Evolutionary conservation across 2,797 vertebrate genomes (phyloP).

Genomic region (Tenualosa ilisha): DNA sequence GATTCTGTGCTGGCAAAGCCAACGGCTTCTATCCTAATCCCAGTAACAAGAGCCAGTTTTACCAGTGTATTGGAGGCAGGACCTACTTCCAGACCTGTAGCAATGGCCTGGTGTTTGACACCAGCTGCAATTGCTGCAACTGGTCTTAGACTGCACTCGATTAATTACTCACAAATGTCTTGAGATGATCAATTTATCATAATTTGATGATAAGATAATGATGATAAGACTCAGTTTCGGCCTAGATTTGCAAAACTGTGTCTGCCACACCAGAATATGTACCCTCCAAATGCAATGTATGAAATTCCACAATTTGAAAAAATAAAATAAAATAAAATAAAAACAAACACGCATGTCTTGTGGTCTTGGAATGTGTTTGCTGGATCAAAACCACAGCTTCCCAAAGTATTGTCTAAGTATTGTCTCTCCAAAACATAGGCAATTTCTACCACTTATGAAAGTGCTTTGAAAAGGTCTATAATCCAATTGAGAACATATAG

Average conservation of each 20-base stretch:
- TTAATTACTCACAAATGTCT: conserved; percentile 27
- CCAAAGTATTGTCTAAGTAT: not conserved
- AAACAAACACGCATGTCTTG: not conserved
- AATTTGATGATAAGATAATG: too few species aligned
- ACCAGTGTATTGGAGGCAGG: conserved; percentile 53
- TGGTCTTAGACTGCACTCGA: conserved; percentile 51
- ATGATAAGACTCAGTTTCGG: too few species aligned
- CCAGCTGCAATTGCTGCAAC: conserved; percentile 62
- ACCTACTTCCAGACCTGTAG: conserved; percentile 62
- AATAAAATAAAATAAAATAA: not conserved
- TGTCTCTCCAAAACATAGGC: not conserved
- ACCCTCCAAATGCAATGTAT: not conserved
- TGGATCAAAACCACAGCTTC: not conserved
- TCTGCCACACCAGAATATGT: not conserved
- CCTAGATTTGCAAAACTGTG: not conserved
- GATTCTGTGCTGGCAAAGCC: conserved; percentile 61
- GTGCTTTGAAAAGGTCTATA: not conserved
- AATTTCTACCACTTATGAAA: not conserved
- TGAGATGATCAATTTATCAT: not conserved
- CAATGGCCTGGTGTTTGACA: conserved; percentile 59
- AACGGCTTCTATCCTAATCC: conserved; percentile 57
- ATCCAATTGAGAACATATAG: not conserved
- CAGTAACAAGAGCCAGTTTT: conserved; percentile 60
- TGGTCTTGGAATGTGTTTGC: not conserved
- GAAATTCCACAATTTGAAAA: too few species aligned